phyloP scores from a whole-genome alignment of 2,113 vertebrate genomes.

The Crotalus tigris region DNA sequence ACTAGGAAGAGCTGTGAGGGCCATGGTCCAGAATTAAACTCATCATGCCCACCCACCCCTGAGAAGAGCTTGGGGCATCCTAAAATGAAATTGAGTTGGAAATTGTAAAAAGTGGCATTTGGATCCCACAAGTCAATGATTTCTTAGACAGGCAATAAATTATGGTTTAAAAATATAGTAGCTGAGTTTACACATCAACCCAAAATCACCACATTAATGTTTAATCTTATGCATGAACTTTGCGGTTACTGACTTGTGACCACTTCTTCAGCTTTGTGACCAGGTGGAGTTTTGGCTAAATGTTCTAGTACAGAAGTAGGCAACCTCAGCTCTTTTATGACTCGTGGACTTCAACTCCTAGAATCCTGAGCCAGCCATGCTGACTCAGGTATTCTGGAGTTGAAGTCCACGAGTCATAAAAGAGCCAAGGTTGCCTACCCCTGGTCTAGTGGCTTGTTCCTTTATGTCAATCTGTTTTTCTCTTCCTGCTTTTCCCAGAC shows the following conservation, averaged over 20 bases:
- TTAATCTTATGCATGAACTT: background rate
- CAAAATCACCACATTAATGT: background rate
- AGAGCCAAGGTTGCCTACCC: too few species aligned
- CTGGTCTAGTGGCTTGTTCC: background rate
- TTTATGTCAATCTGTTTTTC: rapidly evolving
- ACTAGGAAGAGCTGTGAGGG: background rate
- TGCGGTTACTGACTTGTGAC: background rate
- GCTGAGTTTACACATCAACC: background rate
- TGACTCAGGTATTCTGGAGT: too few species aligned
- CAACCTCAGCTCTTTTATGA: too few species aligned
- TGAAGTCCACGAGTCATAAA: too few species aligned
- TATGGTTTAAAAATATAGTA: background rate
- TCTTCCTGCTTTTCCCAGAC: constrained; percentile 59
- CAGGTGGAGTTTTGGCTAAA: background rate
- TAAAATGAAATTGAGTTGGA: background rate
- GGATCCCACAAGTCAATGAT: background rate
- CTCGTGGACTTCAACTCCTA: too few species aligned
- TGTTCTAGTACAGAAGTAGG: background rate
- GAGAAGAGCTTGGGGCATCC: background rate
- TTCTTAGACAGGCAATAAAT: background rate
- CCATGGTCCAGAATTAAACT: background rate
- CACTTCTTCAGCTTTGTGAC: background rate
- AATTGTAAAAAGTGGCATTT: background rate
- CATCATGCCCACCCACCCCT: background rate
- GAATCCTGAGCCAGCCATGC: too few species aligned